These are phyloP conservation scores for Poecile montanus DNA, from an alignment of 2,797 vertebrate species.

Conservation along the genomic window DNA sequence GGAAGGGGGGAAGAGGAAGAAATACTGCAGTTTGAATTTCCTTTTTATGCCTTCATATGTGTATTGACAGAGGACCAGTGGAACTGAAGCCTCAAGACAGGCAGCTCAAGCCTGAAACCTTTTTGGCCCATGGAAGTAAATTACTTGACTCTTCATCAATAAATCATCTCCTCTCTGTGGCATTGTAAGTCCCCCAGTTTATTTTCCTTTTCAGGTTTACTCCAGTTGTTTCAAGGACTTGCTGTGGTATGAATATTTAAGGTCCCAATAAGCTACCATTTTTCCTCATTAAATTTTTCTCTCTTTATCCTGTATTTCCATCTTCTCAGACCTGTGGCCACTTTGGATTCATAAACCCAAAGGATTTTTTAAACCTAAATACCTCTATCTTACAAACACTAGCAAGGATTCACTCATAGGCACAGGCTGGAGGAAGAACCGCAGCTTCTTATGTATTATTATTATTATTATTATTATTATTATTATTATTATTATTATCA, in stretches of 20 bases:
- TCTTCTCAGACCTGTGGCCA: neutral
- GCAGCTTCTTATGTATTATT: neutral
- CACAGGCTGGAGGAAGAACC: neutral
- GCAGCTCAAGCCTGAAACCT: neutral
- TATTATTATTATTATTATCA: neutral
- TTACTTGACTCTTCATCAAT: neutral
- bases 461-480: too few species aligned
- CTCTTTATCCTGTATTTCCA: neutral
- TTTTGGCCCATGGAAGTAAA: neutral
- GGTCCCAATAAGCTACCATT: neutral
- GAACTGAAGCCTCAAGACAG: neutral
- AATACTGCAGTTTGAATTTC: neutral
- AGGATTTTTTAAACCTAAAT: neutral
- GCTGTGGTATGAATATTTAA: neutral
- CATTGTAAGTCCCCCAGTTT: neutral
- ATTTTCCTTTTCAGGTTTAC: neutral
- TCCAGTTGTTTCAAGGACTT: neutral
- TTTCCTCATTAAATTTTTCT: neutral
- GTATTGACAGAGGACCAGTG: neutral
- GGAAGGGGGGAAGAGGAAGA: neutral
- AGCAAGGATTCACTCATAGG: neutral
- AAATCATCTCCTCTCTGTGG: neutral
- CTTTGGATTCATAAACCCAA: neutral
- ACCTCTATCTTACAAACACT: neutral
- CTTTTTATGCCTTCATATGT: neutral